Conservation (phyloP, 2,797 vertebrate genomes). For the Hyperoplus immaculatus region DNA sequence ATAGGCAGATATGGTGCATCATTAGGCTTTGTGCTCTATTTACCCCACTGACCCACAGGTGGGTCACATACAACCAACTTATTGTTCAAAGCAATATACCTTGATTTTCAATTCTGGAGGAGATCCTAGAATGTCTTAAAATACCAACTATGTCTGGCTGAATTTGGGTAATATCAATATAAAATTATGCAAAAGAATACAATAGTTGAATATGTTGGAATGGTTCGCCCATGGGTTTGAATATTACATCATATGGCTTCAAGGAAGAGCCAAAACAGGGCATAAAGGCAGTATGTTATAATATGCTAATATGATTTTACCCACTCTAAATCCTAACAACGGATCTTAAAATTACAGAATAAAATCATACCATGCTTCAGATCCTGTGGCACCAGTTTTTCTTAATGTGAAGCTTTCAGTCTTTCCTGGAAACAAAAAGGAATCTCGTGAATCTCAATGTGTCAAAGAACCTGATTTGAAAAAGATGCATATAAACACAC, state of each 20-base stretch:
- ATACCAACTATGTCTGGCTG: background rate
- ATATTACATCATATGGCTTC: background rate
- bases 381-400: constrained; percentile 33
- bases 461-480: background rate
- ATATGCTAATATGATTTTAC: background rate
- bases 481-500: constrained; percentile 4
- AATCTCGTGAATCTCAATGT: constrained; percentile 5
- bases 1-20: background rate
- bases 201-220: background rate
- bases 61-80: background rate
- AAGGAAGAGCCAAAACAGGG: background rate
- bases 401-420: constrained; percentile 18
- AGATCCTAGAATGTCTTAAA: background rate
- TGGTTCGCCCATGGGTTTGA: background rate
- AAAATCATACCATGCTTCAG: constrained; percentile 70
- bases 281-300: no score
- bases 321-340: no score
- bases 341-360: background rate
- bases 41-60: background rate
- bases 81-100: background rate
- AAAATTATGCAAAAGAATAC: background rate
- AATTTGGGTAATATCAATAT: background rate
- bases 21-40: constrained; percentile 2
- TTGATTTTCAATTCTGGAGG: background rate
- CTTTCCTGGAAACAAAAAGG: constrained; percentile 45